A percentile compares a stretch with the other conserved stretches of the same genome.
phyloP scores from a whole-genome alignment of 2,888 invertebrate genomes.

The Drosophila siamana region DNA sequence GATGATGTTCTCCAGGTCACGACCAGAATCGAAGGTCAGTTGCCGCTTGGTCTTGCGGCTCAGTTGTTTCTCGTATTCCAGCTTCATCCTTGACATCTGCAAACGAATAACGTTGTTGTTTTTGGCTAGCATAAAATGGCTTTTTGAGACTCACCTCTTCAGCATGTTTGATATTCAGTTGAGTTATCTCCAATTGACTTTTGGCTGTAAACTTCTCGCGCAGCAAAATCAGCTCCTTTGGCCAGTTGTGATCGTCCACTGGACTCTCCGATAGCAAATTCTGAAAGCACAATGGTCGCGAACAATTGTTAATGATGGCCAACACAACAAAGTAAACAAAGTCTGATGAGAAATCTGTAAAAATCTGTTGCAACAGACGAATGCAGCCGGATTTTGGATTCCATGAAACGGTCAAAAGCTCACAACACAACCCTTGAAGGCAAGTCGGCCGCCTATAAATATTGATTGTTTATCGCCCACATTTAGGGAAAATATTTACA shows the following conservation, averaged over 20 bases:
- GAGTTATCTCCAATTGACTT: slow-evolving; percentile 87
- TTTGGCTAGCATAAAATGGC: not conserved
- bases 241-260: slow-evolving; percentile 90
- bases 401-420: slow-evolving; percentile 11
- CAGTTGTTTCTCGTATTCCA: slow-evolving; percentile 84
- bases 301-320: slow-evolving; percentile 25
- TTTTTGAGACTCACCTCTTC: slow-evolving; percentile 87
- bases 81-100: slow-evolving; percentile 85
- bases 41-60: slow-evolving; percentile 85
- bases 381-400: slow-evolving; percentile 15
- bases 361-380: slow-evolving; percentile 48
- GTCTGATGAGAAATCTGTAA: slow-evolving; percentile 29
- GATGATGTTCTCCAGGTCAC: slow-evolving; percentile 84
- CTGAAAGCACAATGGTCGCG: slow-evolving; percentile 84
- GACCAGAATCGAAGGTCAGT: slow-evolving; percentile 83
- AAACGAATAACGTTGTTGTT: not conserved
- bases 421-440: slow-evolving; percentile 4
- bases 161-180: slow-evolving; percentile 87
- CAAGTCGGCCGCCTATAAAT: slow-evolving; percentile 49
- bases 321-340: slow-evolving; percentile 16
- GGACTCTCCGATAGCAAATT: slow-evolving; percentile 89
- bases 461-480: slow-evolving; percentile 60
- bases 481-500: slow-evolving; percentile 66
- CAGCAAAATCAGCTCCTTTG: slow-evolving; percentile 90
- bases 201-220: slow-evolving; percentile 90